Evolutionary conservation across 2,888 invertebrate species (phyloP), one percentile per base, ranked within the genome.

Genomic region (Malacosoma neustria): DNA sequence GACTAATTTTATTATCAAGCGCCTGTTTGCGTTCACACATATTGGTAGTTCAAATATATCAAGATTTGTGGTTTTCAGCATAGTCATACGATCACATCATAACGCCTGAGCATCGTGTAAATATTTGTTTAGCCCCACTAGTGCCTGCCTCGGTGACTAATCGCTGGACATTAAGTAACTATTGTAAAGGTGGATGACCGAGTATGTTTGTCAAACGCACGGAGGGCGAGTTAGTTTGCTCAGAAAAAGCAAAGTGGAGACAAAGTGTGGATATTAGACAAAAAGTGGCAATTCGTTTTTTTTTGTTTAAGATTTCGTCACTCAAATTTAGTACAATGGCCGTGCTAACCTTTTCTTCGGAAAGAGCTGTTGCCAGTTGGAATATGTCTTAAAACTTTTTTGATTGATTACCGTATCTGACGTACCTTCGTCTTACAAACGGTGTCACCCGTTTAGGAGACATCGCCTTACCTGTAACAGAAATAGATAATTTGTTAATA

Each of bases 401-500:
- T 69, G 70, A 76, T 66, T 60, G 59, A 72, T 75, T 55, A 52
- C 51, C 45, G 43, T 51, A 44, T 45, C 45, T 42, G 48, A 72
- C 77, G 45, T 79, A 81, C 82, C 82, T 81, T 61, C 64, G 59
- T 58, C 51, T 72, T 36, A 60, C 47, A 48, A 71, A 69, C 58
- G 60, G 56, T 61, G 75, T 72, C 72, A 73, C 72, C 63, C 79
- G 76, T 69, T 76, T 81, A 60, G 77, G 75, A 77, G 79, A 65
- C 85, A 81, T 84, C 73, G 74, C 64, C 81, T 82, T 84, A 84
- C 84, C 84, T 84, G 85, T 55, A 84, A 82, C 57, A 74, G 64
- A 72, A 71, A 67, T 57, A 67, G 52, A 59, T 44, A 50, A 35
- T 37, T 47, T 37, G 37, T 63, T 47, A 62, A 49, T 44, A n/a